A percentile compares a stretch with the other conserved stretches of the same genome.
Evolutionary conservation across 53 echinoderm and acorn worm species (phyloP).

Genomic region (Paracentrotus lividus): DNA sequence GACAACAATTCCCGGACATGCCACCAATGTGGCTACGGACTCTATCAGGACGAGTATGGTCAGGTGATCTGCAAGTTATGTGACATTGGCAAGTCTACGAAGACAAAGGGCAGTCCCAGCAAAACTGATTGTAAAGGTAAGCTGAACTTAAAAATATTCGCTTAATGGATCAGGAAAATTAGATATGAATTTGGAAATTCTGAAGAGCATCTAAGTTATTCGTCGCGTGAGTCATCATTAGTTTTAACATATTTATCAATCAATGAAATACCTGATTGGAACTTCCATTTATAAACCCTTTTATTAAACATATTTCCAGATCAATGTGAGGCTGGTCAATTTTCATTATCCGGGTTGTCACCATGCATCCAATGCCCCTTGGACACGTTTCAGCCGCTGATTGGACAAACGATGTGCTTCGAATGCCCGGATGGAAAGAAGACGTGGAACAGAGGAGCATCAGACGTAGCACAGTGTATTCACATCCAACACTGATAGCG

Average conservation of each 20-base stretch:
- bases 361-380: conserved; percentile 75
- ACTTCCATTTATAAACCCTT: neutral
- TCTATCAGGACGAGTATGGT: conserved; percentile 67
- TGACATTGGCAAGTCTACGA: conserved; percentile 70
- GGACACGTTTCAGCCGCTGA: conserved; percentile 72
- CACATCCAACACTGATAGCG: neutral
- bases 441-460: conserved; percentile 59
- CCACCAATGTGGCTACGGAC: conserved; percentile 64
- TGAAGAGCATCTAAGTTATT: neutral
- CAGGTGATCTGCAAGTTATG: conserved; percentile 73
- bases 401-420: conserved; percentile 69
- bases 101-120: conserved; percentile 31
- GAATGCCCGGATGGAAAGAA: conserved; percentile 61
- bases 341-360: conserved; percentile 71
- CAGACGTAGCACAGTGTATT: conserved; percentile 45
- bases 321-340: conserved; percentile 66
- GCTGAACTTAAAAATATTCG: neutral
- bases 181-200: neutral
- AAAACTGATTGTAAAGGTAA: conserved; percentile 58
- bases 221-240: neutral
- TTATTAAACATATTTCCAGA: conserved; percentile 38
- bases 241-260: no score
- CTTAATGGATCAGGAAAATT: neutral
- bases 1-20: conserved; percentile 63
- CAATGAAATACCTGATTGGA: neutral